Evolutionary conservation across 1,140 invertebrate genomes (phyloP).

Genomic region (Ganaspis sp.): DNA sequence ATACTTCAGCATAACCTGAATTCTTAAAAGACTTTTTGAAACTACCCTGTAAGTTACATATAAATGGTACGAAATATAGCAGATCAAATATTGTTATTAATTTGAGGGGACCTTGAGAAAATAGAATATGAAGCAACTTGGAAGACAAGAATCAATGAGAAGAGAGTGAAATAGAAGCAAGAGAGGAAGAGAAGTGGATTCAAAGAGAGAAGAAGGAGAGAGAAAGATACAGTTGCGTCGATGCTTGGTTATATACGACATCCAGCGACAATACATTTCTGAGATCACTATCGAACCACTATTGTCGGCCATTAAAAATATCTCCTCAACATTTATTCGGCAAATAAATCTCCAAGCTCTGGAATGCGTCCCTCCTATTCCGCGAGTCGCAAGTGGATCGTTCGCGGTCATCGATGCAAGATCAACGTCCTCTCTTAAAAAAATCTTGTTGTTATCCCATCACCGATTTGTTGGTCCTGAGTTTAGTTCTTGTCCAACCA

Average conservation of each 20-base stretch:
- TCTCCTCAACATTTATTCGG: conserved; percentile 64
- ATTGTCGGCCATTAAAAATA: conserved; percentile 67
- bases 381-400: conserved; percentile 45
- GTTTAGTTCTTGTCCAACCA: background rate
- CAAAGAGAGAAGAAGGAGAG: conserved; percentile 43
- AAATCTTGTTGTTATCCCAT: conserved; percentile 24
- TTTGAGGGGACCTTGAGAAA: too few species aligned
- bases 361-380: conserved; percentile 57
- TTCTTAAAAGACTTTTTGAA: too few species aligned
- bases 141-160: conserved; percentile 23
- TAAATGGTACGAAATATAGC: too few species aligned
- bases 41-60: too few species aligned
- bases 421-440: conserved; percentile 18
- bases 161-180: conserved; percentile 38
- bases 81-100: too few species aligned
- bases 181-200: conserved; percentile 16
- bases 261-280: conserved; percentile 65
- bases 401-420: conserved; percentile 48
- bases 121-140: background rate
- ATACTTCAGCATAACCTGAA: too few species aligned
- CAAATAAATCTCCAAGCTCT: conserved; percentile 61
- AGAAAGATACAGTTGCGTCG: conserved; percentile 52
- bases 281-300: conserved; percentile 64
- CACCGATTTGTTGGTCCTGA: too few species aligned
- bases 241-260: conserved; percentile 67